Base-by-base conservation (phyloP, 2,113 vertebrate genomes). In the Pao palembangensis region DNA sequence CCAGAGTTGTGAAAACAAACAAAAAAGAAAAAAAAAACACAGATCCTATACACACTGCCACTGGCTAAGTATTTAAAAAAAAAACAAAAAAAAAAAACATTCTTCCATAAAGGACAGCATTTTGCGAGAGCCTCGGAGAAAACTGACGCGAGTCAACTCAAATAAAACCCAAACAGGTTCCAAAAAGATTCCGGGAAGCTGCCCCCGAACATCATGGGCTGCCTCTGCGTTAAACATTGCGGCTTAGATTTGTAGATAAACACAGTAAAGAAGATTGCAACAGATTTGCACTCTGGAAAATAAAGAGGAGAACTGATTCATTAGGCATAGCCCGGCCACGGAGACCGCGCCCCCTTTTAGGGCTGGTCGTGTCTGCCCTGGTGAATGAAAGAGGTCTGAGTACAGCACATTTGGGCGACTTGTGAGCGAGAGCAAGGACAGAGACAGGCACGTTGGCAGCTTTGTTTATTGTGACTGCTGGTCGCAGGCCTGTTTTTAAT, bases 401-500 rank as follows among this genome's bases (percentile, higher is more conserved):
- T 12, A 3, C 34, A 10, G 34, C 34, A 38, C 8, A 38, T 38
- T 12, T 38, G 34, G 34, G 34, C 34, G 11, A 38, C 11, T 38
- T 38, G 34, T 38, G 11, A 38, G 44, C 14, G 34, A 66, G 34
- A 38, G 52, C 4, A 17, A 65, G 56, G 58, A 68, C 64, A 55
- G 62, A 61, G 55, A 80, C 55, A 4, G 50, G 58, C 64, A 72
- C 69, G 20, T 60, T 20, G 56, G 52, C 67, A 43, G 69, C 25
- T 73, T 69, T 77, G 85, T 86, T 90, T 87, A 86, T 73, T 80
- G 69, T 68, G 80, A 80, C 73, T 78, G 80, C 78, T n/a, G 82
- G 80, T 61, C 82, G 79, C 78, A 55, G 67, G 71, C 65, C 71
- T 75, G 84, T 88, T 87, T 86, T 85, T 89, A 81, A 87, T 86